These are phyloP conservation scores for Holcopasites calliopsidis DNA, from an alignment of 1,140 invertebrate species.

Conservation along the genomic window DNA sequence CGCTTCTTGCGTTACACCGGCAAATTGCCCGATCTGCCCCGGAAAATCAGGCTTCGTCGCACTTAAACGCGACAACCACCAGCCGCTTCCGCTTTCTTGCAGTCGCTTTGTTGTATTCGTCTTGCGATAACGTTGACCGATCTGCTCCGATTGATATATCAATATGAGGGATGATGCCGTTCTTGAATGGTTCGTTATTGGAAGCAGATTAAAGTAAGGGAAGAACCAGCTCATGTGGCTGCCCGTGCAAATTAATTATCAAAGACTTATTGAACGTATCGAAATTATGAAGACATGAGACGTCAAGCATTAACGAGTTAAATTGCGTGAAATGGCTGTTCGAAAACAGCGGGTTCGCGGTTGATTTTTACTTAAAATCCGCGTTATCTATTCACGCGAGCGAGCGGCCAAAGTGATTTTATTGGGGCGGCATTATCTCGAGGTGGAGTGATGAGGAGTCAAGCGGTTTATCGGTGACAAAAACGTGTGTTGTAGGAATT, in stretches of 20 bases:
- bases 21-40: conserved; percentile 18
- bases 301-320: too few relatives aligned
- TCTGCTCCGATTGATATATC: background rate
- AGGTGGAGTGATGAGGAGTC: conserved; percentile 5
- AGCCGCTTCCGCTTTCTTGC: background rate
- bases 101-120: background rate
- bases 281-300: too few relatives aligned
- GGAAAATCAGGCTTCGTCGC: background rate
- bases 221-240: too few relatives aligned
- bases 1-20: background rate
- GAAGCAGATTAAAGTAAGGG: background rate
- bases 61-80: background rate
- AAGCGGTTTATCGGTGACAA: conserved; percentile 31
- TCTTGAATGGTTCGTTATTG: background rate
- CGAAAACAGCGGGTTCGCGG: background rate
- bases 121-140: background rate
- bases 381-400: background rate
- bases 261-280: too few relatives aligned
- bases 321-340: background rate
- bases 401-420: conserved; percentile 25
- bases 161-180: too few relatives aligned
- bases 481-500: conserved; percentile 27
- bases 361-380: conserved; percentile 2
- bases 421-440: conserved; percentile 27
- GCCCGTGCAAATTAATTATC: too few relatives aligned